Percentiles rank a stretch among this genome's conserved stretches.
Conservation (phyloP, 2,888 invertebrate species). For the Tridacna crocea region DNA sequence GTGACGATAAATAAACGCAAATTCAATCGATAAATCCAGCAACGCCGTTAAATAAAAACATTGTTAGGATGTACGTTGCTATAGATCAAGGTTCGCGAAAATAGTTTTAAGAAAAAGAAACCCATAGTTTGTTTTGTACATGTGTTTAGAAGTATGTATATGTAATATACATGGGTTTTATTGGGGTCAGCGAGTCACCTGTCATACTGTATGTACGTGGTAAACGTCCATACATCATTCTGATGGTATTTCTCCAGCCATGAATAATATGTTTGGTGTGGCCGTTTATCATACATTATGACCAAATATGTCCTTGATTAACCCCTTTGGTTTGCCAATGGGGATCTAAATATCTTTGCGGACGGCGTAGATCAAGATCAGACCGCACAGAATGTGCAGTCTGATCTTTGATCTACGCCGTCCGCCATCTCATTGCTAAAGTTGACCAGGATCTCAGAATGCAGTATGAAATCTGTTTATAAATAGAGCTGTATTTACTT, state of each 20-base stretch:
- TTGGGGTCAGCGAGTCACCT: background rate
- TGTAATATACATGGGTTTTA: background rate
- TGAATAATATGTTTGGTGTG: background rate
- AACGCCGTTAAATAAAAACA: too few relatives aligned
- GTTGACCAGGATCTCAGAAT: background rate
- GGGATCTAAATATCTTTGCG: background rate
- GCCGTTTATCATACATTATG: background rate
- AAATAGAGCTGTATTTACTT: too few relatives aligned
- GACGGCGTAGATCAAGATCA: background rate
- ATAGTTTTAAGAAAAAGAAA: too few relatives aligned
- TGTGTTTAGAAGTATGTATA: too few relatives aligned
- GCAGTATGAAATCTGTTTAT: too few relatives aligned
- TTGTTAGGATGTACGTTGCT: too few relatives aligned
- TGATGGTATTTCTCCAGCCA: background rate
- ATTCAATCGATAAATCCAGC: too few relatives aligned
- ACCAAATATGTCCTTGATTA: constrained; percentile 1
- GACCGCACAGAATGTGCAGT: background rate
- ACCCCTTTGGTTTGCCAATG: background rate
- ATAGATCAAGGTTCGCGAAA: too few relatives aligned
- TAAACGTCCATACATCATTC: background rate
- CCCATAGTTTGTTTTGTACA: too few relatives aligned
- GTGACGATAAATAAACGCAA: too few relatives aligned
- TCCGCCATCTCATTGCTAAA: background rate
- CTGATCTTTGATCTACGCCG: background rate
- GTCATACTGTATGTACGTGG: constrained; percentile 1